Conservation (phyloP, 1,140 invertebrate species). For the Nephotettix cincticeps region DNA sequence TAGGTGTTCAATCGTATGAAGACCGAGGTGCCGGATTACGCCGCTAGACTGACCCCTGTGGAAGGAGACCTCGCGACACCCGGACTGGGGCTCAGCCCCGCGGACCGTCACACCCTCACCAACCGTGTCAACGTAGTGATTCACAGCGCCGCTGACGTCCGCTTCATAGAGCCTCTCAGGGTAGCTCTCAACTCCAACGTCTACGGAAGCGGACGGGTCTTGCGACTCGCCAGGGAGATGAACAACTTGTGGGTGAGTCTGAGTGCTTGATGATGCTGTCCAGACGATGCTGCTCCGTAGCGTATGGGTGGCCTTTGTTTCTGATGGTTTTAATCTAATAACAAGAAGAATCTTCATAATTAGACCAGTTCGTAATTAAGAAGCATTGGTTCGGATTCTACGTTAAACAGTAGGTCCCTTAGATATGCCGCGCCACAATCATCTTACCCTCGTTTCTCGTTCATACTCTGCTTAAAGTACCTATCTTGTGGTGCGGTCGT, state of each 20-base stretch:
- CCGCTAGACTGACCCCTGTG: background rate
- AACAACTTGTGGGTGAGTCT: slow-evolving; percentile 63
- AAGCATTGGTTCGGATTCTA: too few species aligned
- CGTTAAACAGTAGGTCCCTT: too few species aligned
- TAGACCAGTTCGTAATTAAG: too few species aligned
- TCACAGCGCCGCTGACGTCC: slow-evolving; percentile 75
- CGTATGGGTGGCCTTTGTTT: too few species aligned
- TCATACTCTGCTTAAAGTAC: too few species aligned
- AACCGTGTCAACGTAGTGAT: slow-evolving; percentile 36
- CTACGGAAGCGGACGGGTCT: slow-evolving; percentile 68
- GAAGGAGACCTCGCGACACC: slow-evolving; percentile 54
- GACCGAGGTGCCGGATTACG: background rate
- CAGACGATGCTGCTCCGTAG: too few species aligned
- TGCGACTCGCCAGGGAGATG: slow-evolving; percentile 73
- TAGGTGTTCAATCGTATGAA: background rate
- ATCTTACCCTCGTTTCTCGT: too few species aligned
- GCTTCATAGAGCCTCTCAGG: slow-evolving; percentile 73
- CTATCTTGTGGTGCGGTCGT: too few species aligned
- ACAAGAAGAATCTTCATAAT: too few species aligned
- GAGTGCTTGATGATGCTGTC: too few species aligned
- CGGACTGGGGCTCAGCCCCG: slow-evolving; percentile 51
- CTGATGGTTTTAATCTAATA: too few species aligned
- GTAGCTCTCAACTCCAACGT: slow-evolving; percentile 73
- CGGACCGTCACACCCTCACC: slow-evolving; percentile 47
- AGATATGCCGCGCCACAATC: too few species aligned